These are phyloP conservation scores for Endotricha flammealis DNA, from an alignment of 2,888 invertebrate genomes.

Conservation along the genomic window DNA sequence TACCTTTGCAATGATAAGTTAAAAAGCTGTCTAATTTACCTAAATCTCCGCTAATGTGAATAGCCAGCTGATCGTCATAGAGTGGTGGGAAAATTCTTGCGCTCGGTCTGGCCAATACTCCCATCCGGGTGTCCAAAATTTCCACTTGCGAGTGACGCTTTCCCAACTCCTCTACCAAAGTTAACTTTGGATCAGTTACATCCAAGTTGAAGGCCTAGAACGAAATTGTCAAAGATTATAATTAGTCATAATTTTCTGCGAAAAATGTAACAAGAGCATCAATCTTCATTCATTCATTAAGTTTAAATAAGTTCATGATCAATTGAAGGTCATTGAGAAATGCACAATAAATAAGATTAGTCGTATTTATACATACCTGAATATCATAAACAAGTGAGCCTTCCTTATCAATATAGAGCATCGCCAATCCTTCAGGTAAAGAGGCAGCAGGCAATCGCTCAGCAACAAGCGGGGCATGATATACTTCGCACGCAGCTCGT, in stretches of 20 bases:
- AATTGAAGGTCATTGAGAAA: too few species aligned
- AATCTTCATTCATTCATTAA: too few species aligned
- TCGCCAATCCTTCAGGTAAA: conserved; percentile 82
- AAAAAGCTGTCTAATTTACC: too few species aligned
- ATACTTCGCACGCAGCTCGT: conserved; percentile 87
- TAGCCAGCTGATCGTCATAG: conserved; percentile 87
- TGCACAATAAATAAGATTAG: neutral
- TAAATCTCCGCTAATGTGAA: conserved; percentile 80
- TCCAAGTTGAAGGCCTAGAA: conserved; percentile 80
- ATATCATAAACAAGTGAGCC: conserved; percentile 89
- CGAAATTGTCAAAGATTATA: too few species aligned
- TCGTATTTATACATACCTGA: conserved; percentile 56
- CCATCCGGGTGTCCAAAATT: conserved; percentile 83
- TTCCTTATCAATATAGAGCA: conserved; percentile 87
- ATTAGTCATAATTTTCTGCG: too few species aligned
- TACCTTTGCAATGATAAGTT: too few species aligned
- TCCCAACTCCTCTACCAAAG: conserved; percentile 84
- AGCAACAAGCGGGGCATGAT: conserved; percentile 83
- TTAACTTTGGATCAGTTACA: conserved; percentile 81
- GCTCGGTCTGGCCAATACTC: conserved; percentile 86
- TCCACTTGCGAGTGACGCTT: conserved; percentile 86
- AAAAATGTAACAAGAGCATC: too few species aligned
- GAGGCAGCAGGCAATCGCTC: conserved; percentile 62
- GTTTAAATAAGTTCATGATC: too few species aligned
- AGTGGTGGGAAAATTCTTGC: conserved; percentile 90